Evolutionary conservation across 2,113 vertebrate genomes (phyloP).

Genomic region (Onychostruthus taczanowskii): DNA sequence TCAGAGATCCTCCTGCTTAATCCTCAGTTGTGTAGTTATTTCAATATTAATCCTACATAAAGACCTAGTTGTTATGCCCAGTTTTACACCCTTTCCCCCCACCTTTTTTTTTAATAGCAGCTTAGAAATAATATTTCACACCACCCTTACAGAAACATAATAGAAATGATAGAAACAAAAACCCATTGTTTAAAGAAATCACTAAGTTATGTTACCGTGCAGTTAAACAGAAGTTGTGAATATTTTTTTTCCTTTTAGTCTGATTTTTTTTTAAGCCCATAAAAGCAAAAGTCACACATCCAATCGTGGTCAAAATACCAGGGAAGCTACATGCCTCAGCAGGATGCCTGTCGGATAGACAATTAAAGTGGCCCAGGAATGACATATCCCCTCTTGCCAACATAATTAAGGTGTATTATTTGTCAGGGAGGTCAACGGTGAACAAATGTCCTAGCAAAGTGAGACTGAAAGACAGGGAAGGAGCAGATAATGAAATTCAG

Average conservation of each 20-base stretch:
- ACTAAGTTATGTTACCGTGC: not conserved
- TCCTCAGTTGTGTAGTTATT: conserved; percentile 25
- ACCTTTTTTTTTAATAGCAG: not conserved
- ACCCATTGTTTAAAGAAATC: not conserved
- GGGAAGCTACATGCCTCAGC: conserved; percentile 67
- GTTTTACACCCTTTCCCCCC: not conserved
- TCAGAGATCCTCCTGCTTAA: conserved; percentile 49
- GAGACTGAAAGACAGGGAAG: conserved; percentile 87
- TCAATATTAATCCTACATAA: conserved; percentile 51
- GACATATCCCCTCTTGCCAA: conserved; percentile 92
- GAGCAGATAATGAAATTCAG: conserved; percentile 96
- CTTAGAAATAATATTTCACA: not conserved
- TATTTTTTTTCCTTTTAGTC: not conserved
- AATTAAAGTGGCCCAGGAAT: conserved; percentile 86
- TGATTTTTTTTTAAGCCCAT: not conserved
- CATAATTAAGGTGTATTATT: conserved; percentile 99
- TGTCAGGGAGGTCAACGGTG: conserved; percentile 97
- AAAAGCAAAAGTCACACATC: conserved; percentile 24
- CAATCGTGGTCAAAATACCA: conserved; percentile 65
- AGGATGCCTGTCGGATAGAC: conserved; percentile 82
- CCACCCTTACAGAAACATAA: not conserved
- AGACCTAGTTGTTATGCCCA: not conserved
- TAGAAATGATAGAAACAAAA: not conserved
- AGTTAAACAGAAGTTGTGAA: conserved; percentile 37
- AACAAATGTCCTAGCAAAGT: conserved; percentile 94